Percentiles rank a stretch among this genome's conserved stretches.
These are phyloP conservation scores for Empidonax traillii DNA, from an alignment of 2,113 vertebrate genomes.

Conservation along the genomic window DNA sequence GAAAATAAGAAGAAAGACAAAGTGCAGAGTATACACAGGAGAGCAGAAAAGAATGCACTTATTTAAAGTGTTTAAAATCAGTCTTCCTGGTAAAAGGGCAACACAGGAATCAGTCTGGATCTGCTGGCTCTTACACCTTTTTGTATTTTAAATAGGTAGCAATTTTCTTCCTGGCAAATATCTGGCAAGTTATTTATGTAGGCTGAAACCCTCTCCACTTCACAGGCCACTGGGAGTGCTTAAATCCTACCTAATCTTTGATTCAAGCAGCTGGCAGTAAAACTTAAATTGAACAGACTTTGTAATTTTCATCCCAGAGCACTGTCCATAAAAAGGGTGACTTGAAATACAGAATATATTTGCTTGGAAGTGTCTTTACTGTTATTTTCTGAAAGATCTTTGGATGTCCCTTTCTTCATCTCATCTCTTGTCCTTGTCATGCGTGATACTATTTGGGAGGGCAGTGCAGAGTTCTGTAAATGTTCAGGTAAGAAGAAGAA, in stretches of 20 bases:
- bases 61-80: slow-evolving; percentile 25
- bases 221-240: neutral
- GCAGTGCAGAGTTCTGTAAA: neutral
- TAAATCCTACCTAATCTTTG: neutral
- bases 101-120: neutral
- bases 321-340: neutral
- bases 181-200: neutral
- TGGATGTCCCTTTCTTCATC: neutral
- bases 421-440: neutral
- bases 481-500: neutral
- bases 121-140: neutral
- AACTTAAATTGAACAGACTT: neutral
- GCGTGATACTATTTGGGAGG: neutral
- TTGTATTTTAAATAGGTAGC: neutral
- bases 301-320: neutral
- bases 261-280: neutral
- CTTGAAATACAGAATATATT: neutral
- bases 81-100: slow-evolving; percentile 10
- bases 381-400: neutral
- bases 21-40: neutral
- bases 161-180: neutral
- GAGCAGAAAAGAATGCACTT: neutral
- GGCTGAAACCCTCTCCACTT: neutral
- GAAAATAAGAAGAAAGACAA: slow-evolving; percentile 4
- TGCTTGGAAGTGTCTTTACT: neutral